These are phyloP conservation scores for Centroberyx gerrardi DNA, from an alignment of 2,797 vertebrate species.

Conservation along the genomic window DNA sequence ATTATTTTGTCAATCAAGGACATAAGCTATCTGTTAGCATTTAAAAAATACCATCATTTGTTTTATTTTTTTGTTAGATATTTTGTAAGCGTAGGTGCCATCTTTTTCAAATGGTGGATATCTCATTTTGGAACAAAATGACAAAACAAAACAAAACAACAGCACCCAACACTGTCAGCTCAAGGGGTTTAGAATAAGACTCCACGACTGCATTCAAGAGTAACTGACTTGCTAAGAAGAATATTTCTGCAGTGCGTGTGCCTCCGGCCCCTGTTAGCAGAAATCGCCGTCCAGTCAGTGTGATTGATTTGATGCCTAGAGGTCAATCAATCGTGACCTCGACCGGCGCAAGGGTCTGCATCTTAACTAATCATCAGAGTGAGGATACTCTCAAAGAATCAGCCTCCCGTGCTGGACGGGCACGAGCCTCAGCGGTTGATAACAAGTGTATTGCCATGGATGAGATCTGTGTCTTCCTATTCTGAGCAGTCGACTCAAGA, in stretches of 20 bases:
- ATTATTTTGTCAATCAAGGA: neutral
- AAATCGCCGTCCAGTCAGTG: slow-evolving; percentile 42
- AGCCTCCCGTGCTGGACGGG: slow-evolving; percentile 18
- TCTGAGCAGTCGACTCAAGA: slow-evolving; percentile 78
- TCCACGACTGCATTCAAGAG: too few species aligned
- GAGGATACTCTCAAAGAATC: slow-evolving; percentile 14
- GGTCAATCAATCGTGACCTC: slow-evolving; percentile 58
- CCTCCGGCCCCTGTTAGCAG: slow-evolving; percentile 39
- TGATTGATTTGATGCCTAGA: slow-evolving; percentile 55
- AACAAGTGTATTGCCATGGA: slow-evolving; percentile 59
- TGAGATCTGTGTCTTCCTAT: slow-evolving; percentile 78
- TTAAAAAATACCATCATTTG: too few species aligned
- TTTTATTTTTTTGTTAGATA: too few species aligned
- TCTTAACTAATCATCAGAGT: slow-evolving; percentile 43
- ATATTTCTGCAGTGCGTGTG: slow-evolving; percentile 1
- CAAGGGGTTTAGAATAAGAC: neutral
- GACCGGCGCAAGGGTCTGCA: slow-evolving; percentile 23
- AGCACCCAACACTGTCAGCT: neutral
- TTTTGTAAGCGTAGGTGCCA: too few species aligned
- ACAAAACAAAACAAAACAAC: too few species aligned
- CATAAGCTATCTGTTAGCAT: too few species aligned
- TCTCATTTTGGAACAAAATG: too few species aligned
- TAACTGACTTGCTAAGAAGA: neutral
- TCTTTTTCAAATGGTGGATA: too few species aligned
- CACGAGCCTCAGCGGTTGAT: slow-evolving; percentile 43